These are phyloP conservation scores for Nowickia ferox DNA, from an alignment of 2,888 invertebrate species.

Conservation along the genomic window DNA sequence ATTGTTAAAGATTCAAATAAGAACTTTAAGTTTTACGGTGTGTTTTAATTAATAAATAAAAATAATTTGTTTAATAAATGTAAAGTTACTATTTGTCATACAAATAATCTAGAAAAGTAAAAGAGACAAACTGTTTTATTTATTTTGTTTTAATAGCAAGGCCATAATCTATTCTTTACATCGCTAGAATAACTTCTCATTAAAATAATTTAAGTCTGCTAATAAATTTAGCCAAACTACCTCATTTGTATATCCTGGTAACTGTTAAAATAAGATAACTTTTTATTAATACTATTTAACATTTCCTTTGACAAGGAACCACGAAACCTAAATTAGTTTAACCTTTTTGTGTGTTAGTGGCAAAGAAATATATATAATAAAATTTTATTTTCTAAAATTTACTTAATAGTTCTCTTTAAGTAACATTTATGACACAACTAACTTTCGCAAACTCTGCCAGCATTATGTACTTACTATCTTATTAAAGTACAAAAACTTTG, in stretches of 20 bases:
- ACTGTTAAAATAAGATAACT: neutral
- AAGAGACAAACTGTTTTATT: too few relatives aligned
- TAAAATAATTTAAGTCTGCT: neutral
- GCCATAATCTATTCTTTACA: too few relatives aligned
- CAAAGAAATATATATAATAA: neutral
- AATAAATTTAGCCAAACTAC: too few relatives aligned
- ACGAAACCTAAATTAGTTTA: neutral
- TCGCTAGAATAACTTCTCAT: too few relatives aligned
- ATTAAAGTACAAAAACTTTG: neutral
- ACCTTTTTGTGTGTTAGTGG: neutral
- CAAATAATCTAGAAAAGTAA: too few relatives aligned
- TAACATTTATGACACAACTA: constrained; percentile 3
- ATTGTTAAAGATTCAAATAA: too few relatives aligned
- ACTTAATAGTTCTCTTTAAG: constrained; percentile 23
- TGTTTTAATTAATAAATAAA: too few relatives aligned
- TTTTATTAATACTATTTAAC: neutral
- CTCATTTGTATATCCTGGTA: neutral
- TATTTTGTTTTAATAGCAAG: too few relatives aligned
- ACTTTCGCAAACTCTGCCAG: neutral
- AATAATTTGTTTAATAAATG: too few relatives aligned
- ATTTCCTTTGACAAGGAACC: neutral
- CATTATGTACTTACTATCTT: neutral
- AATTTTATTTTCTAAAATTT: constrained; percentile 15
- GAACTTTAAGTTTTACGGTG: too few relatives aligned
- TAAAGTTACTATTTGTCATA: too few relatives aligned